Conservation (phyloP, 1,140 invertebrate genomes). For the Magallana ariakensis region DNA sequence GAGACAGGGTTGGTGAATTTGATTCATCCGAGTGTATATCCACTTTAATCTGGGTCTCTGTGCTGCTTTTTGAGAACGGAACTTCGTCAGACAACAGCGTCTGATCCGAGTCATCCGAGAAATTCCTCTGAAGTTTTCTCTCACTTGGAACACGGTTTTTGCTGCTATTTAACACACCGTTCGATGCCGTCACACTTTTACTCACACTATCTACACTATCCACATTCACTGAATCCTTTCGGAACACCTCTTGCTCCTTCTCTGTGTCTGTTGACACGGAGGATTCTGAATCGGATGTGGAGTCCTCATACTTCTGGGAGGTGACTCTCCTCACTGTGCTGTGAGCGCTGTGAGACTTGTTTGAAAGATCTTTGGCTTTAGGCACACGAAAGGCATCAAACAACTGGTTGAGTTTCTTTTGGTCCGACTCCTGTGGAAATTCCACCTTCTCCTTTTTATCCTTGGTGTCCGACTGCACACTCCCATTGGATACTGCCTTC, state of each 20-base stretch:
- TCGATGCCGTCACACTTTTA: constrained; percentile 11
- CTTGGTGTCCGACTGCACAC: not conserved
- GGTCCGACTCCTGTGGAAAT: constrained; percentile 60
- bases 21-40: constrained; percentile 57
- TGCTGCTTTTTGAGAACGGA: constrained; percentile 57
- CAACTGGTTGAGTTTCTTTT: constrained; percentile 56
- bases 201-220: constrained; percentile 26
- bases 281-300: constrained; percentile 52
- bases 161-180: constrained; percentile 13
- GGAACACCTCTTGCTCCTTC: not conserved
- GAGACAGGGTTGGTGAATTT: not conserved
- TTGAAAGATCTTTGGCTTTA: constrained; percentile 41
- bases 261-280: constrained; percentile 45
- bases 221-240: not conserved
- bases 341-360: constrained; percentile 23
- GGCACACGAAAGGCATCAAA: constrained; percentile 60
- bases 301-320: constrained; percentile 56
- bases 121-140: constrained; percentile 49
- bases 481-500: not conserved
- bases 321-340: constrained; percentile 56
- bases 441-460: constrained; percentile 48
- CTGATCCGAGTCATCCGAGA: constrained; percentile 57
- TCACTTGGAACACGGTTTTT: constrained; percentile 18
- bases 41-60: constrained; percentile 57
- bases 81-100: constrained; percentile 54